Evolutionary conservation across 2,888 invertebrate species (phyloP).

Genomic region (Tricholauxania praeusta): DNA sequence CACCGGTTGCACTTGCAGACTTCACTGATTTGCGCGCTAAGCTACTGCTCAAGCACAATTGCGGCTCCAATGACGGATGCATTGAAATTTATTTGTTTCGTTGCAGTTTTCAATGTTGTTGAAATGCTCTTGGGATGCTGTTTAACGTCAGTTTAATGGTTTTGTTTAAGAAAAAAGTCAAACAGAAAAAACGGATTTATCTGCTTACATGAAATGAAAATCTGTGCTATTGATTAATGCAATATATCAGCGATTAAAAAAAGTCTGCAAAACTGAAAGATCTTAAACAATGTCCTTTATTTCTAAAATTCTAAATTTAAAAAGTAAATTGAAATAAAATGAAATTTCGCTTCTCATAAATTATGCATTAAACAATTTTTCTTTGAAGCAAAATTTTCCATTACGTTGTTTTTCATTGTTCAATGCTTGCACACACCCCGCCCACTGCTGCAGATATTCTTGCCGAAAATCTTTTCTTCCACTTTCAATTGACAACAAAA

Average conservation of each 20-base stretch:
- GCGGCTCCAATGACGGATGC: conserved; percentile 47
- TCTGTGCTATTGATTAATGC: too few relatives aligned
- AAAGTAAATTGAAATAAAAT: too few relatives aligned
- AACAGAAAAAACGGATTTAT: neutral
- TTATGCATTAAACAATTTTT: conserved; percentile 24
- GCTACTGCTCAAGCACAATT: conserved; percentile 37
- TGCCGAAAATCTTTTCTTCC: neutral
- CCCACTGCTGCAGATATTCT: neutral
- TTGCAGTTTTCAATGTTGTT: conserved; percentile 34
- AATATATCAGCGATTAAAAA: too few relatives aligned
- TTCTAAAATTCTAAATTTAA: too few relatives aligned
- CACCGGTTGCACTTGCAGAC: conserved; percentile 4
- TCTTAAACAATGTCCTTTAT: too few relatives aligned
- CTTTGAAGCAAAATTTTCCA: neutral
- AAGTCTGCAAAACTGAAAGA: too few relatives aligned
- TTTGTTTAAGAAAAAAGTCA: neutral
- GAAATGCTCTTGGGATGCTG: conserved; percentile 30
- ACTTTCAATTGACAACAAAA: conserved; percentile 14
- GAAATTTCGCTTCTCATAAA: too few relatives aligned
- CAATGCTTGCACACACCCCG: neutral
- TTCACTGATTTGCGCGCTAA: neutral
- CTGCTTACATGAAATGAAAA: neutral
- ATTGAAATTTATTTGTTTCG: conserved; percentile 6
- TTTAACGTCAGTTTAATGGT: conserved; percentile 1
- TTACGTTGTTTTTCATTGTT: neutral